phyloP scores from a whole-genome alignment of 2,113 vertebrate species.

The Natator depressus region DNA sequence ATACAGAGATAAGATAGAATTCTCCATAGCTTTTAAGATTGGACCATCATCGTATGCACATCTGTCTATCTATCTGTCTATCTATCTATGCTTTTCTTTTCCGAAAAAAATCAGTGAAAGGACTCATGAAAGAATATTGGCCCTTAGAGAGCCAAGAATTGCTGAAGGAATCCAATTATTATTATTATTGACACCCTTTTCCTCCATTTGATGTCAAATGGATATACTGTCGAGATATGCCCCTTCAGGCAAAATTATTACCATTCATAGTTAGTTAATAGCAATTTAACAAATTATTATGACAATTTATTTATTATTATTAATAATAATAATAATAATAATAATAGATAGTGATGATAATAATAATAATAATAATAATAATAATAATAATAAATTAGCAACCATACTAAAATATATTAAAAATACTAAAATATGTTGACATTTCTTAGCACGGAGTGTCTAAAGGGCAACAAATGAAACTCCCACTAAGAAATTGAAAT shows the following conservation, averaged over 20 bases:
- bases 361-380: no score
- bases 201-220: conserved; percentile 28
- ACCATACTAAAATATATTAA: neutral
- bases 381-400: conserved; percentile 41
- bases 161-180: conserved; percentile 20
- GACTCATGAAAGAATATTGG: neutral
- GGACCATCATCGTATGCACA: fast-evolving
- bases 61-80: no score
- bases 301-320: conserved; percentile 33
- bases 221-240: conserved; percentile 1
- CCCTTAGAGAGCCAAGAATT: conserved; percentile 9
- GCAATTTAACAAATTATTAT: conserved; percentile 45
- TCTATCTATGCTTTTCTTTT: neutral
- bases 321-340: no score
- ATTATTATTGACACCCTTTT: neutral
- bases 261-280: conserved; percentile 49
- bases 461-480: conserved; percentile 16
- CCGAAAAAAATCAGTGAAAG: neutral
- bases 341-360: no score
- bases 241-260: conserved; percentile 43
- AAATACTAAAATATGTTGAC: conserved; percentile 3
- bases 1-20: neutral
- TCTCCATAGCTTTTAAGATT: neutral
- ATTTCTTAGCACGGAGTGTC: conserved; percentile 37
- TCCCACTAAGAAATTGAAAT: conserved; percentile 3